Base-by-base conservation (phyloP, 1,140 invertebrate genomes). In the Drosophila kurseongensis region DNA sequence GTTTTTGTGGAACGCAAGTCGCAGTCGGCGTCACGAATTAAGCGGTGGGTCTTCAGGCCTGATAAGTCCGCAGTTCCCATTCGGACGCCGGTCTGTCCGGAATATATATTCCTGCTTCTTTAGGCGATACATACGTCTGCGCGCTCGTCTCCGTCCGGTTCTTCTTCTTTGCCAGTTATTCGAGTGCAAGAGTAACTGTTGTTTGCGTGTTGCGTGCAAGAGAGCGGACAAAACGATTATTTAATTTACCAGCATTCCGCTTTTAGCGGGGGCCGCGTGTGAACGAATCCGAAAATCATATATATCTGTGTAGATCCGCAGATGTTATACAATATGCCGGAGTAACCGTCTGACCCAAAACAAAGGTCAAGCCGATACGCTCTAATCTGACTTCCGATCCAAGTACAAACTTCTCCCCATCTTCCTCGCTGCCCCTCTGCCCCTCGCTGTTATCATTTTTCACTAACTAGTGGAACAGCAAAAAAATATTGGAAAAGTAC, bases 41-140 rank as follows among this genome's bases (percentile, higher is more conserved):
- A 79, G 75, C 52, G 71, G 63, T 58, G 61, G 74, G 78, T 82
- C 82, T 85, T 86, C 71, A 83, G 83, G 74, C 75, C 78, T 88
- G 83, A 86, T 88, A 86, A 86, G 71, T 54, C 56, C 47, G 13
- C 56, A 58, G 52, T 74, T 68, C 36, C 58, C 68, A 56, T 74
- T 80, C 65, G 66, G 77, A 58, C 41, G 69, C 52, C 52, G 67
- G 61, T 58, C 45, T 55, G 59, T 72, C 75, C 75, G 63, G 65
- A 68, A 68, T 61, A 65, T 35, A n/a, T 16, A 23, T 38, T 54
- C 47, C 47, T 54, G 40, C 14, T n/a, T 18, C n/a, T 44, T 42
- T 35, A 13, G 36, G 38, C 14, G 12, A n/a, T 18, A 5, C 1
- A 16, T 32, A 42, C 65, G 55, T 29, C 52, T 48, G 27, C 35